Base-by-base conservation (phyloP, 2,888 invertebrate species). In the Cheilosia scutellata region DNA sequence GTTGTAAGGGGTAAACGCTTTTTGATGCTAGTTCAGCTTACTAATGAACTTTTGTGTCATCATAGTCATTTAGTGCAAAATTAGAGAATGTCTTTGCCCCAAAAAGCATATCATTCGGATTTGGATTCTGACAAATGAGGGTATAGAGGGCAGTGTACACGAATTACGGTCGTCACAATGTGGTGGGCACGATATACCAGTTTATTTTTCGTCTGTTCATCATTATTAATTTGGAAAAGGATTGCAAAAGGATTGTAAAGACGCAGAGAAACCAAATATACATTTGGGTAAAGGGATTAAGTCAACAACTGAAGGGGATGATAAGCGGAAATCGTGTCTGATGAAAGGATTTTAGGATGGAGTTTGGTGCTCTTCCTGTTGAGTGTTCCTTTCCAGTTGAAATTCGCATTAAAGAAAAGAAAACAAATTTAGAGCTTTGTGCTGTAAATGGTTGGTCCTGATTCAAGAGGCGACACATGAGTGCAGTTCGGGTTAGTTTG, bases 1-100 rank as follows among this genome's bases (percentile, higher is more conserved):
- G 57, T 63, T 78, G 62, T 49, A 49, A 79, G 76, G 66, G 71
- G 86, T 82, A 86, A 86, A 82, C 57, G 76, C 71, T 86, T 82
- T 72, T 82, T 77, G 76, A 80, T 86, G 86, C 65, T 58, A 80
- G 76, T 70, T 80, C 66, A 86, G 72, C 86, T 76, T 82, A 72
- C 86, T 86, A 82, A 86, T 86, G 86, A 86, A 82, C 80, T 84
- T 79, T 63, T 63, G 71, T 75, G 58, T 60, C 68, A 72, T 77
- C 76, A 31, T 25, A 63, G 55, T 40, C 33, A 25, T 70, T 70
- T 47, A 63, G 5, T 37, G 68, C 6, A 40, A 53, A 62, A 66
- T 37, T 31, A 20, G 44, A 37, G 33, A 33, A 62, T 44, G 53
- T 29, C 42, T 33, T 25, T 47, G 40, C 44, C 40, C 44, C 31